A percentile compares a stretch with the other conserved stretches of the same genome.
Evolutionary conservation across 2,113 vertebrate genomes (phyloP).

Genomic region (Irena cyanogastra): DNA sequence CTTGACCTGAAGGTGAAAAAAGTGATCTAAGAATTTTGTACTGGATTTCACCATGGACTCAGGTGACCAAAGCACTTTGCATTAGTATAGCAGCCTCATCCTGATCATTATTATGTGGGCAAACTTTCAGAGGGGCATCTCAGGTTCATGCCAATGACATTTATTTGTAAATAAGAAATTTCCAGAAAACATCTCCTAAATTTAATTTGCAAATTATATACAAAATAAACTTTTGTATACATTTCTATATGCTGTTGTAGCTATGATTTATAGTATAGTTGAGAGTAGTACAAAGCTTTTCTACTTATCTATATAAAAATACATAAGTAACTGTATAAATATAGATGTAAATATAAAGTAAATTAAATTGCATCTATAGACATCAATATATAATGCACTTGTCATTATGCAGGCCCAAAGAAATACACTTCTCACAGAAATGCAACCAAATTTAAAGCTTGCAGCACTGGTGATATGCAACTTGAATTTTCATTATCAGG

Average conservation of each 20-base stretch:
- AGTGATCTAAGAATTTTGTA: not conserved
- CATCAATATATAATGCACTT: not conserved
- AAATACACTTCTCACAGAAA: not conserved
- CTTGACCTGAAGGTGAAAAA: conserved; percentile 70
- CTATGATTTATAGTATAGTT: not conserved
- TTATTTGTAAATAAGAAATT: not conserved
- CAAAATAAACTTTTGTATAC: not conserved
- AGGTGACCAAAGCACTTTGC: not conserved
- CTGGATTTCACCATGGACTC: not conserved
- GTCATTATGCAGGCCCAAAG: not conserved
- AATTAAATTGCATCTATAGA: not conserved
- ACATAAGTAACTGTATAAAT: not conserved
- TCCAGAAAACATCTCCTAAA: not conserved
- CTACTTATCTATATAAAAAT: not conserved
- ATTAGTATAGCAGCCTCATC: not conserved
- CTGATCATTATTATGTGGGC: not conserved
- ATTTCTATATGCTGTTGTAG: not conserved
- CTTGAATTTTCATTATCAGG: not conserved
- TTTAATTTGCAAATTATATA: not conserved
- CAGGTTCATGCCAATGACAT: not conserved
- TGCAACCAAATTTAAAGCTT: not conserved
- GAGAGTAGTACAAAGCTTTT: not conserved
- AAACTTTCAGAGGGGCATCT: not conserved
- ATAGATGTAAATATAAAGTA: not conserved
- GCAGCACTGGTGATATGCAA: not conserved